phyloP scores from a whole-genome alignment of 1,140 invertebrate species.

The Solenopsis fugax region DNA sequence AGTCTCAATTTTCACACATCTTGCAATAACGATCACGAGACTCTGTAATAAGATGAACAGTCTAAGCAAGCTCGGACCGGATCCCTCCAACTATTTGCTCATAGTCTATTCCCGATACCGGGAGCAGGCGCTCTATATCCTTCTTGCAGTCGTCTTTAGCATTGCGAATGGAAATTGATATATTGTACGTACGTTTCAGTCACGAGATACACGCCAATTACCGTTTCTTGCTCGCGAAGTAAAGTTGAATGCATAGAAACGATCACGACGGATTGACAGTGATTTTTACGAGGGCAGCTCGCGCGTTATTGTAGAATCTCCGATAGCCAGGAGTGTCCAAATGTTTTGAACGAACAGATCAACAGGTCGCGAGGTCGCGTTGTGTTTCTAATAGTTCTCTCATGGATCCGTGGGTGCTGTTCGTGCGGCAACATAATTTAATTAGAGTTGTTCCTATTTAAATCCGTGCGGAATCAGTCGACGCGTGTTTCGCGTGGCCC shows the following conservation, averaged over 20 bases:
- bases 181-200: constrained; percentile 16
- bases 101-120: constrained; percentile 59
- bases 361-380: not conserved
- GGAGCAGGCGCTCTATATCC: constrained; percentile 40
- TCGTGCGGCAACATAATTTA: not conserved
- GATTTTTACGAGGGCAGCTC: not conserved
- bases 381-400: constrained; percentile 13
- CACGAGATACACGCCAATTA: constrained; percentile 3
- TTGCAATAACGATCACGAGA: constrained; percentile 20
- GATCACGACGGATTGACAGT: not conserved
- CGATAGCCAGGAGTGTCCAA: not conserved
- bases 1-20: not conserved
- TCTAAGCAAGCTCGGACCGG: constrained; percentile 65
- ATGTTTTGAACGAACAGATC: not conserved
- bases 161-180: constrained; percentile 60
- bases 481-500: not conserved
- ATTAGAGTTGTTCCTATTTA: constrained; percentile 52
- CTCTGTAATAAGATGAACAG: constrained; percentile 74
- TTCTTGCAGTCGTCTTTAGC: constrained; percentile 61
- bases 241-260: not conserved
- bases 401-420: not conserved
- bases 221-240: not conserved
- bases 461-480: constrained; percentile 9
- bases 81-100: constrained; percentile 77
- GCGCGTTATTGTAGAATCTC: not conserved